Evolutionary conservation across 2,797 vertebrate genomes (phyloP).

Genomic region (Loris lydekkerianus): DNA sequence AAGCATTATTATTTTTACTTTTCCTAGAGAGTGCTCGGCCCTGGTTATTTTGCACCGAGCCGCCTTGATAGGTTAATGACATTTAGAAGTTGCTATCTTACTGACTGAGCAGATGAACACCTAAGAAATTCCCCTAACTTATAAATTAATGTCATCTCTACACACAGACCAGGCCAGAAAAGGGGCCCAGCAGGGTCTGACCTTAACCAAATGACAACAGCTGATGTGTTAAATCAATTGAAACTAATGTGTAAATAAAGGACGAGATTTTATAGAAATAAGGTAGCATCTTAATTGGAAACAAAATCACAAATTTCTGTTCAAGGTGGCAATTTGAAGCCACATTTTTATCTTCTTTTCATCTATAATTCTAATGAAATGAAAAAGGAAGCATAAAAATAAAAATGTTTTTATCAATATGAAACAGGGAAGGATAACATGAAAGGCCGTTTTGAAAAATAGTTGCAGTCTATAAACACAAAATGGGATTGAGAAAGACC

Average conservation of each 20-base stretch:
- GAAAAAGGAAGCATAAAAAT: background rate
- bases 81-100: background rate
- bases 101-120: background rate
- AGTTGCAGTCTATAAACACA: background rate
- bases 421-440: background rate
- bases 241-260: background rate
- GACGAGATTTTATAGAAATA: background rate
- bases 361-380: background rate
- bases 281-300: background rate
- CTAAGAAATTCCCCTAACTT: background rate
- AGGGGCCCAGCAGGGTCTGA: background rate
- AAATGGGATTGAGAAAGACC: background rate
- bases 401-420: background rate
- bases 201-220: background rate
- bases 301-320: background rate
- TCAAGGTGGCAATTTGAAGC: background rate
- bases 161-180: background rate
- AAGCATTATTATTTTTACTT: background rate
- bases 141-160: background rate
- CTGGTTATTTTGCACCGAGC: background rate
- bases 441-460: background rate
- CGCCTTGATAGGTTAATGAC: background rate
- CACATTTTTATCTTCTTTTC: conserved; percentile 16
- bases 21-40: background rate
- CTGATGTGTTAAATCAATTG: conserved; percentile 11